These are phyloP conservation scores for Zosterops japonicus DNA, from an alignment of 2,113 vertebrate species.

Conservation along the genomic window DNA sequence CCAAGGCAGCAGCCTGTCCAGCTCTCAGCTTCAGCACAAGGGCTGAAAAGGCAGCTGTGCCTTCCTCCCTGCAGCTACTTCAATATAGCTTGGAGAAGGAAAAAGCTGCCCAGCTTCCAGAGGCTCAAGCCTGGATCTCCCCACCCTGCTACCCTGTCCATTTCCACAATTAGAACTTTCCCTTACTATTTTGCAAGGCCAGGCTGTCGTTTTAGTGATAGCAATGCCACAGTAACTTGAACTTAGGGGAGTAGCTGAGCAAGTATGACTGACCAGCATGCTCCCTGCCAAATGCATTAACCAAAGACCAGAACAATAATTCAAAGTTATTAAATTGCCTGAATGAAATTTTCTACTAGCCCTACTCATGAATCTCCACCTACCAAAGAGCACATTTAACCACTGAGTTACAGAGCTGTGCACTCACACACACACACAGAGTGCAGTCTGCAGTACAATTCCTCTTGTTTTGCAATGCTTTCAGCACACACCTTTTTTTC, in stretches of 20 bases:
- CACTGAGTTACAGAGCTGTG: not conserved
- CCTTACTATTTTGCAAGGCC: not conserved
- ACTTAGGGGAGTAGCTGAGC: not conserved
- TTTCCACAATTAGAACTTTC: not conserved
- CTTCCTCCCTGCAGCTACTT: not conserved
- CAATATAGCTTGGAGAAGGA: accelerated
- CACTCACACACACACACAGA: not conserved
- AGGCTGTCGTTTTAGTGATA: not conserved
- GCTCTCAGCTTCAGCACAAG: not conserved
- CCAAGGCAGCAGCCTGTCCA: not conserved
- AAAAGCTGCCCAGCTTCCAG: not conserved
- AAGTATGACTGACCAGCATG: not conserved
- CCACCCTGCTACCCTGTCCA: not conserved
- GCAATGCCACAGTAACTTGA: not conserved
- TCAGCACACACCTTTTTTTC: not conserved
- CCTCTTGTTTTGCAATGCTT: not conserved
- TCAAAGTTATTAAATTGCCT: conserved; percentile 34
- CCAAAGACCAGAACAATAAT: conserved; percentile 35
- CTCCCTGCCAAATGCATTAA: conserved; percentile 15
- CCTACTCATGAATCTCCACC: not conserved
- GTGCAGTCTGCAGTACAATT: not conserved
- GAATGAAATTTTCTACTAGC: not conserved
- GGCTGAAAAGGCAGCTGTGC: not conserved
- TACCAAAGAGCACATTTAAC: not conserved
- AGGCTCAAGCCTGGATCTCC: not conserved